Evolutionary conservation across 2,113 vertebrate genomes (phyloP), one percentile per base, ranked within the genome.

Genomic region (Bombycilla garrulus): DNA sequence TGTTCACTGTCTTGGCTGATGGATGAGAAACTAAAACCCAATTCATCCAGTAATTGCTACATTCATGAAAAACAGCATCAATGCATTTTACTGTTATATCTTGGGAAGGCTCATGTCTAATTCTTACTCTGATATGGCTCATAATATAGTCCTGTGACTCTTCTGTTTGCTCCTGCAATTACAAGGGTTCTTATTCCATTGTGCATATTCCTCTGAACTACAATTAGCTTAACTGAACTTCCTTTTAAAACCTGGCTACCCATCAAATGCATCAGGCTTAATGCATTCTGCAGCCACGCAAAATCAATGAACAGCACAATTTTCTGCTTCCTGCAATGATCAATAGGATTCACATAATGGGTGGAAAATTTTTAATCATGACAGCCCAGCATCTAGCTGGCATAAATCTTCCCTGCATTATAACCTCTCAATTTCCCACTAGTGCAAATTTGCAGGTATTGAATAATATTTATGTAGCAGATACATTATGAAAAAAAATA

Each of bases 281-380:
- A 98, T 97, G 97, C 97, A 95, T 97, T 97, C 94, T 86, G 96
- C 93, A 97, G 92, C 97, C 96, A 96, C 86, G 47, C 97, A 97
- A 97, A 97, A 98, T 98, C 98, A 98, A 98, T 98, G 97, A 98
- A 92, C 96, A 97, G 88, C 97, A 97, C 96, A 96, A 95, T 98
- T 97, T 97, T 97, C 97, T 96, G 94, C 97, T 98, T 98, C 97
- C 97, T 98, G 97, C 77, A 88, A 92, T 97, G 96, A 98, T 98
- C 98, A 98, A 98, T 98, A 98, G 95, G 92, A 96, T 96, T 95
- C 96, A 95, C 95, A 97, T 97, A 98, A 98, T 97, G 97, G 95
- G 93, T 96, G 91, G 97, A 98, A 98, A 98, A 93, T 96, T 96
- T 97, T 98, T 98, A 98, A 98, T 97, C 91, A 36, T 97, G 97